A percentile compares a stretch with the other conserved stretches of the same genome.
phyloP scores from a whole-genome alignment of 2,797 vertebrate genomes.

The Lepilemur septentrionalis region DNA sequence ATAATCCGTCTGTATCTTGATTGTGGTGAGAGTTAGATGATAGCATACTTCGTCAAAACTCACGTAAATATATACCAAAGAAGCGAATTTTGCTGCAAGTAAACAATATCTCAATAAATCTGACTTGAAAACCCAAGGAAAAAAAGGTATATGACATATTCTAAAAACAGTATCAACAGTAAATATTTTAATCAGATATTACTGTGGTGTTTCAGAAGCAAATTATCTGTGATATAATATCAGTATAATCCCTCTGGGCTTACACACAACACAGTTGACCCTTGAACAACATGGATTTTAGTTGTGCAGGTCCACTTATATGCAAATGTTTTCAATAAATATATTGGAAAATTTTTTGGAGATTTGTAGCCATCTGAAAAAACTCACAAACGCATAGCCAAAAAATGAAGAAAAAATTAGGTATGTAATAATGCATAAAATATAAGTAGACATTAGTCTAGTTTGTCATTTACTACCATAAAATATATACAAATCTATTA shows the following conservation, averaged over 20 bases:
- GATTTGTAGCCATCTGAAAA: background rate
- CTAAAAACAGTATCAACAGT: background rate
- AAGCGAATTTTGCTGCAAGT: background rate
- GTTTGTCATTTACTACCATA: background rate
- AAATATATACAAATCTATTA: background rate
- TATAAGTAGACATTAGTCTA: background rate
- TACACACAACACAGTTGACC: background rate
- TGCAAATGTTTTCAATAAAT: background rate
- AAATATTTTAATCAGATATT: background rate
- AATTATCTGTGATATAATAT: background rate
- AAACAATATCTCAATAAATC: constrained; percentile 14
- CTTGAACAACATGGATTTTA: background rate
- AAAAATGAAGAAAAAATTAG: background rate
- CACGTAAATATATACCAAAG: background rate
- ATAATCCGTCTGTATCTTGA: background rate
- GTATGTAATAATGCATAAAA: background rate
- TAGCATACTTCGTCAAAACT: background rate
- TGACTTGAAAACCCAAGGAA: background rate
- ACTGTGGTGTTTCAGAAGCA: background rate
- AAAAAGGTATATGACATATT: background rate
- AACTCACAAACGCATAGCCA: background rate
- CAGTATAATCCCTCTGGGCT: background rate
- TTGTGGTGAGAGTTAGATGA: background rate
- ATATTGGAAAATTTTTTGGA: background rate
- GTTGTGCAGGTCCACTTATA: background rate